Evolutionary conservation across 92 coral and sea anemone species (phyloP).

Genomic region (Porites evermanni): DNA sequence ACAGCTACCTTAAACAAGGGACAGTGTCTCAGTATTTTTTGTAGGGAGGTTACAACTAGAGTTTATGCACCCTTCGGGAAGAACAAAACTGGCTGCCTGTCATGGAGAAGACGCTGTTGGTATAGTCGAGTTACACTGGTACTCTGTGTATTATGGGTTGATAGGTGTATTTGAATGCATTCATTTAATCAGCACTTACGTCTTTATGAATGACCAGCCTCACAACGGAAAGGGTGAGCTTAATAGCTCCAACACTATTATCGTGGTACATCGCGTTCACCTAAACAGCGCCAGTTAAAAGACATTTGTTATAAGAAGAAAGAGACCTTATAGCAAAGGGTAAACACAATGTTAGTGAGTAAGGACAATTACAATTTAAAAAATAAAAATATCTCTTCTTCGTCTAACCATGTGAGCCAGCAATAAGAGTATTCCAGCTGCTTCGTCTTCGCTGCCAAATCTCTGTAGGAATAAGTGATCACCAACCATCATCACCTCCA

Average conservation of each 20-base stretch:
- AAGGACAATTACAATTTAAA: too few species aligned
- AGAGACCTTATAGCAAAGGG: too few species aligned
- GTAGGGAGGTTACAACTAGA: too few species aligned
- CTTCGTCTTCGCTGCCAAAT: slow-evolving; percentile 25
- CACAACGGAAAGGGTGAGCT: slow-evolving; percentile 71
- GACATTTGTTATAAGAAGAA: too few species aligned
- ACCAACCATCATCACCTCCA: slow-evolving; percentile 65
- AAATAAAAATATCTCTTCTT: not conserved
- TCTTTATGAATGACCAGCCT: slow-evolving; percentile 69
- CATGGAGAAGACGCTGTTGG: too few species aligned
- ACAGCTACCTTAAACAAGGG: too few species aligned
- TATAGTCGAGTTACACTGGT: too few species aligned
- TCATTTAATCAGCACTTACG: slow-evolving; percentile 59
- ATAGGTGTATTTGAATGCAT: not conserved
- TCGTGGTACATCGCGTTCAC: slow-evolving; percentile 79
- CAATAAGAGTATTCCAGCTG: slow-evolving; percentile 41
- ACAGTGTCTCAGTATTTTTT: too few species aligned
- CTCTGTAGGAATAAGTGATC: slow-evolving; percentile 36
- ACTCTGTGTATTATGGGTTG: too few species aligned
- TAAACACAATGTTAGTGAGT: too few species aligned
- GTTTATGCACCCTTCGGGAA: too few species aligned
- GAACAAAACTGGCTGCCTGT: too few species aligned
- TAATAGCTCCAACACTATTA: slow-evolving; percentile 73
- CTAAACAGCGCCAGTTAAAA: slow-evolving; percentile 24
- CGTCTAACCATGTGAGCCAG: slow-evolving; percentile 68